phyloP scores from a whole-genome alignment of 2,888 invertebrate species.

The Papilio gigon region DNA sequence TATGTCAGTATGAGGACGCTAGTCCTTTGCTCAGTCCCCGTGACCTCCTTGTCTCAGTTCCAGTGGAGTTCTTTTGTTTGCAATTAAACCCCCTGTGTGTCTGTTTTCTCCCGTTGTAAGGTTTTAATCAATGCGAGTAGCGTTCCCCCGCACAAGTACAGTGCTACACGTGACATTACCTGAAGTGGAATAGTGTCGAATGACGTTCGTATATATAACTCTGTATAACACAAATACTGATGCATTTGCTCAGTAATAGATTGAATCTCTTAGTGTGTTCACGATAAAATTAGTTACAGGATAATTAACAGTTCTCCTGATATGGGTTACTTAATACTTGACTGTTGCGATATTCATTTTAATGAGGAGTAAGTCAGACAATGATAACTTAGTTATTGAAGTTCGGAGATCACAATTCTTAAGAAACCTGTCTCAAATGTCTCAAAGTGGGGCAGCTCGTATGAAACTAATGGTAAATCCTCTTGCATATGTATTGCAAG shows the following conservation, averaged over 20 bases:
- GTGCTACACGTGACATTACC: conserved; percentile 1
- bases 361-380: no score
- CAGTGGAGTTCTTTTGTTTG: conserved; percentile 19
- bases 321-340: background rate
- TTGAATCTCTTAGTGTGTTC: background rate
- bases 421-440: no score
- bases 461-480: no score
- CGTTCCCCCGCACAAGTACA: background rate
- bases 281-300: background rate
- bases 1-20: no score
- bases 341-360: no score
- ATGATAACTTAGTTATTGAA: no score
- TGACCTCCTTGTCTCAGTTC: conserved; percentile 16
- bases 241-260: background rate
- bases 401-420: no score
- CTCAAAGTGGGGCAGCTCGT: no score
- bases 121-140: conserved; percentile 12
- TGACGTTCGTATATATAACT: background rate
- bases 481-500: conserved; percentile 13
- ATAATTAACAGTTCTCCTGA: background rate
- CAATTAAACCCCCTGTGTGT: conserved; percentile 1
- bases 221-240: background rate
- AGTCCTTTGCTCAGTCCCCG: conserved; percentile 6
- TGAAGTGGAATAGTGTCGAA: background rate
- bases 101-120: conserved; percentile 5